phyloP scores from a whole-genome alignment of 1,140 invertebrate genomes.

The Acromyrmex charruanus region DNA sequence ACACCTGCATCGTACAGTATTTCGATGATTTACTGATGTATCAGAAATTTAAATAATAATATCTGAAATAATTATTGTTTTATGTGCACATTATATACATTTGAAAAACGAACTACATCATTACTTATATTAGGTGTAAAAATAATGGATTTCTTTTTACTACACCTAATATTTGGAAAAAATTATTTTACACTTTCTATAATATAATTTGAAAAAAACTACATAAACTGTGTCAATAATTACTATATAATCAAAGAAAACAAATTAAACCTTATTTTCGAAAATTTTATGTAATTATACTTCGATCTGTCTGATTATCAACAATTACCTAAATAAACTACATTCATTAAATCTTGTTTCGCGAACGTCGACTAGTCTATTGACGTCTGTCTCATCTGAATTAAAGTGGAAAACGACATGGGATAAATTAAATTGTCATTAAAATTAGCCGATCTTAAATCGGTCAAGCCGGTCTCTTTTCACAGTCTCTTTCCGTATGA shows the following conservation, averaged over 20 bases:
- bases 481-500: no score
- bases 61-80: background rate
- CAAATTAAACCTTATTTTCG: background rate
- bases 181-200: no score
- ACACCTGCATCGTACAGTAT: background rate
- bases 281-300: background rate
- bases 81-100: no score
- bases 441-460: slow-evolving; percentile 26
- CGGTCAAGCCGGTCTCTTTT: background rate
- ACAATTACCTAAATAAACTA: slow-evolving; percentile 1
- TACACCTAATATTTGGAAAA: no score
- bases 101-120: no score
- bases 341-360: slow-evolving; percentile 14
- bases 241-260: background rate
- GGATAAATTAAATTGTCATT: background rate
- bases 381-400: background rate
- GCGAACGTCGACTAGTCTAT: background rate
- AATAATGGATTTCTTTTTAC: no score
- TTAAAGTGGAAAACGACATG: background rate
- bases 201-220: no score
- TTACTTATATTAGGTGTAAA: no score
- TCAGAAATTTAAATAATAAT: background rate
- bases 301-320: background rate
- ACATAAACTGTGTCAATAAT: no score
- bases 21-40: background rate